Evolutionary conservation across 2,113 vertebrate species (phyloP).

Genomic region (Theropithecus gelada): DNA sequence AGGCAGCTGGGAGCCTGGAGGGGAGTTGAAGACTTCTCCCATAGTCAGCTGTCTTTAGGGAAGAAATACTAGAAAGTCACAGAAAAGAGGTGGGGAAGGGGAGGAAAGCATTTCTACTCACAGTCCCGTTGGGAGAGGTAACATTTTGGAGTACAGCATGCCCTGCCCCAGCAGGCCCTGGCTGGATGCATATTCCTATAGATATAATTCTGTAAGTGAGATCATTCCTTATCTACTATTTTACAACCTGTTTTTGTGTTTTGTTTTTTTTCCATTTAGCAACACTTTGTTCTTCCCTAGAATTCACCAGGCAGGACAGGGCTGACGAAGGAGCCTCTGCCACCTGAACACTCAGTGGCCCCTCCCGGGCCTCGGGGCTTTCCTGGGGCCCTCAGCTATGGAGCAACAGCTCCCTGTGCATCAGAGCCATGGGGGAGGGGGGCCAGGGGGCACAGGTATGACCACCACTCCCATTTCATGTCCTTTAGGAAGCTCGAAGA

Average conservation of each 20-base stretch:
- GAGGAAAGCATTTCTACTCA: neutral
- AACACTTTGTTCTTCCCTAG: neutral
- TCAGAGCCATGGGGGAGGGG: rapidly evolving
- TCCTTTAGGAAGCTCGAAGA: neutral
- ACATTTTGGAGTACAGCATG: rapidly evolving
- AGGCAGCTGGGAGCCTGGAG: neutral
- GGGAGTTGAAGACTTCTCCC: neutral
- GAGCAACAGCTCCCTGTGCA: no score
- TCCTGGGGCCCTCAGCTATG: neutral
- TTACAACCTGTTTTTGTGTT: neutral
- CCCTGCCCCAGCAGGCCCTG: neutral
- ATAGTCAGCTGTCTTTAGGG: neutral
- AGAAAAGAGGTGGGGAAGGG: neutral
- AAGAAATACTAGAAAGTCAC: neutral
- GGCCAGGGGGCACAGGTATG: neutral
- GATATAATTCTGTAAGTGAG: rapidly evolving
- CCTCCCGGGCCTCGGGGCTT: rapidly evolving
- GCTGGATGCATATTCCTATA: neutral
- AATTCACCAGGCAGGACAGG: neutral
- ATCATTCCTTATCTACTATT: neutral
- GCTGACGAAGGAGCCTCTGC: rapidly evolving
- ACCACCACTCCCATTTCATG: rapidly evolving
- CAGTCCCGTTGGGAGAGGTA: rapidly evolving
- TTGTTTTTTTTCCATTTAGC: neutral
- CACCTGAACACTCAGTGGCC: rapidly evolving